Evolutionary conservation across 2,113 vertebrate genomes (phyloP).

Genomic region (Tupaia chinensis): DNA sequence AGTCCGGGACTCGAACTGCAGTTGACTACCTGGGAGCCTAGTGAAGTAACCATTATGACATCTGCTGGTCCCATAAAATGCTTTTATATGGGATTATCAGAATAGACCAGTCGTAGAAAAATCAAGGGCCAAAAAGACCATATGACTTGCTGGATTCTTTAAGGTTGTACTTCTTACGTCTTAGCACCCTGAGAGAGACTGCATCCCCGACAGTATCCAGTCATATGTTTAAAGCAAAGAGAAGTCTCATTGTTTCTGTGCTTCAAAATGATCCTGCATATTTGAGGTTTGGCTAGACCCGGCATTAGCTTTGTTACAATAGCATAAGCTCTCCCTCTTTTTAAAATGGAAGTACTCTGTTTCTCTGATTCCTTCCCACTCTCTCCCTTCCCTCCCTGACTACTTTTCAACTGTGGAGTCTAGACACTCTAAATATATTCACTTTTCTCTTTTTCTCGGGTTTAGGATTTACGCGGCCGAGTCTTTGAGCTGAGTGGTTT

Average conservation of each 20-base stretch:
- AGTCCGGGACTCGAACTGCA: no score
- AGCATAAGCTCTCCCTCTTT: neutral
- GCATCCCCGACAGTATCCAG: neutral
- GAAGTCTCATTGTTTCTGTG: conserved; percentile 35
- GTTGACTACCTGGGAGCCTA: no score
- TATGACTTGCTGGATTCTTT: neutral
- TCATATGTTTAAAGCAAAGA: conserved; percentile 50
- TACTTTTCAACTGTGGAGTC: neutral
- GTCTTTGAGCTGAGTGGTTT: conserved; percentile 42
- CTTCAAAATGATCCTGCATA: conserved; percentile 28
- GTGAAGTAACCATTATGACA: no score
- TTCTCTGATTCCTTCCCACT: neutral
- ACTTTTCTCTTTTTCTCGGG: conserved; percentile 26
- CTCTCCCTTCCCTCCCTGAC: neutral
- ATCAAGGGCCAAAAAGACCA: neutral
- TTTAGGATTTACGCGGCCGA: conserved; percentile 23
- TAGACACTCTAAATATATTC: conserved; percentile 2
- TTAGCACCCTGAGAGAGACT: conserved; percentile 2
- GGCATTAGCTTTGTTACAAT: conserved; percentile 9
- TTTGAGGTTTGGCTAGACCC: conserved; percentile 43
- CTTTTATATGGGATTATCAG: conserved; percentile 12
- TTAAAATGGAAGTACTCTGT: conserved; percentile 34
- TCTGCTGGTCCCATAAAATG: neutral
- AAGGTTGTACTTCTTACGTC: conserved; percentile 46
- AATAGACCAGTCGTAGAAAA: conserved; percentile 42